These are phyloP conservation scores for Sebastes diploproa DNA, from an alignment of 2,797 vertebrate genomes.

Conservation along the genomic window DNA sequence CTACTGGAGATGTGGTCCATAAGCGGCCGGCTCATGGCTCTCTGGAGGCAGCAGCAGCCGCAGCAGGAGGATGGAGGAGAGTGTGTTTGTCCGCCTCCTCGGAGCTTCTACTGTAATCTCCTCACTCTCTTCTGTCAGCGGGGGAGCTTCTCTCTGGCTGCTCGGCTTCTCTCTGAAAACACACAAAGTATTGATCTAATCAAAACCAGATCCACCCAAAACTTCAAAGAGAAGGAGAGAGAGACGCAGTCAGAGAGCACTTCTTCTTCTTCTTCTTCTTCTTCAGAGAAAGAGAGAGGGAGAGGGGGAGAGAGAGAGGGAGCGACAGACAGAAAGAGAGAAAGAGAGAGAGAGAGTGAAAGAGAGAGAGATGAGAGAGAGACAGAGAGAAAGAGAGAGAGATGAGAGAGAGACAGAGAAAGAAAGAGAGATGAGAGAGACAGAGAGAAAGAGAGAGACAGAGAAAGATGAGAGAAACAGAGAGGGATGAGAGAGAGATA, in stretches of 20 bases:
- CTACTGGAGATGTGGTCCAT: conserved; percentile 89
- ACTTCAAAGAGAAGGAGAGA: conserved; percentile 89
- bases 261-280: conserved; percentile 8
- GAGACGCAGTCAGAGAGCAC: conserved; percentile 75
- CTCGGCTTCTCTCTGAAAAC: conserved; percentile 87
- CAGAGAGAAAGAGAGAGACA: too few species aligned
- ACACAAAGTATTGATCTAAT: conserved; percentile 96
- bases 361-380: conserved; percentile 77
- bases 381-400: too few species aligned
- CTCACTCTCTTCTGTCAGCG: conserved; percentile 92
- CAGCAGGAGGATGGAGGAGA: conserved; percentile 67
- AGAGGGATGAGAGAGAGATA: not conserved
- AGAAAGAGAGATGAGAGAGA: conserved; percentile 13
- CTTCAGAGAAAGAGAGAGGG: not conserved
- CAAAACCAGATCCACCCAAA: conserved; percentile 93
- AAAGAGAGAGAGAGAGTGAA: conserved; percentile 1
- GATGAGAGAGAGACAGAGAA: not conserved
- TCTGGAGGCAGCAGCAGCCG: not conserved
- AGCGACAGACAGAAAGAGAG: too few species aligned
- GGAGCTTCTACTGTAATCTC: conserved; percentile 85
- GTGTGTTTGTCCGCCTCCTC: conserved; percentile 66
- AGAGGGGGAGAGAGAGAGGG: conserved; percentile 24
- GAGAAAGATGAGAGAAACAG: too few species aligned
- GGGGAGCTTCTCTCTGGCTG: conserved; percentile 87
- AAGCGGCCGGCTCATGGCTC: conserved; percentile 93